phyloP scores from a whole-genome alignment of 2,888 invertebrate genomes.

The Cosmia pyralina region DNA sequence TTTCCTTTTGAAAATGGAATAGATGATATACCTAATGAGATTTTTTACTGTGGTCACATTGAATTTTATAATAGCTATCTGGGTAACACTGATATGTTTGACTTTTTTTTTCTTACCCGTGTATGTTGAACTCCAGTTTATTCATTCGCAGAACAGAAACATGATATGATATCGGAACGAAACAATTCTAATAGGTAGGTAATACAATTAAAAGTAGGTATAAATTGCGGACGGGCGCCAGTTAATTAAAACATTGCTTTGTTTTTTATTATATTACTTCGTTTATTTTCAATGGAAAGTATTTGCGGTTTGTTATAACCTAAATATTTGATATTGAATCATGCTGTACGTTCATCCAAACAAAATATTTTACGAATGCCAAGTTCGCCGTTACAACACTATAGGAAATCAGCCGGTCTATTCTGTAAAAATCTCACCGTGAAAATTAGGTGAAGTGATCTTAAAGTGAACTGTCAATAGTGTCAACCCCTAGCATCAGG shows the following conservation, averaged over 20 bases:
- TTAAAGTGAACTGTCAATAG: no score
- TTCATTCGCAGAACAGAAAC: neutral
- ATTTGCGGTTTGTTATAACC: constrained; percentile 19
- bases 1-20: constrained; percentile 77
- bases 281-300: neutral
- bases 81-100: constrained; percentile 27
- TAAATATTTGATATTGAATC: constrained; percentile 16
- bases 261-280: constrained; percentile 1
- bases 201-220: neutral
- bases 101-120: neutral
- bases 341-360: neutral
- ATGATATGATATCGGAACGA: neutral
- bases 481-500: no score
- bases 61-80: constrained; percentile 48
- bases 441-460: no score
- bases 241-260: constrained; percentile 12
- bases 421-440: no score
- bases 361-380: neutral
- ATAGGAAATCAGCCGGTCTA: neutral
- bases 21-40: constrained; percentile 67
- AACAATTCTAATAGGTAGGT: neutral
- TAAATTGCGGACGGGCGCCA: constrained; percentile 6
- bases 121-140: neutral
- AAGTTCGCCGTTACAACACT: no score
- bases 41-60: constrained; percentile 62